Evolutionary conservation across 2,888 invertebrate genomes (phyloP).

Genomic region (Sesia apiformis): DNA sequence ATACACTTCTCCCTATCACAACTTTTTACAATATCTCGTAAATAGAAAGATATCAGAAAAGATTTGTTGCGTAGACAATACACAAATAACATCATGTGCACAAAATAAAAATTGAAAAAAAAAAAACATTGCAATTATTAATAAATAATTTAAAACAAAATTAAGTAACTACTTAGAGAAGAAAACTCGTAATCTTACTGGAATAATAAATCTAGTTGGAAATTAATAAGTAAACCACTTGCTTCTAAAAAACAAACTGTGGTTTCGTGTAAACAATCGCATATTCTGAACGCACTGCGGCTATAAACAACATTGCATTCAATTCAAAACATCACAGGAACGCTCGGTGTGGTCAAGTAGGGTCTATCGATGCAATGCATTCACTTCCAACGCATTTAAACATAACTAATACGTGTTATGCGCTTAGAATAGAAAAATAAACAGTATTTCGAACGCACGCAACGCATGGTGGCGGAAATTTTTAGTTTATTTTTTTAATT

Average conservation of each 20-base stretch:
- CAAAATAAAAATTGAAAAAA: no score
- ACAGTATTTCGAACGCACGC: not conserved
- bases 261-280: not conserved
- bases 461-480: not conserved
- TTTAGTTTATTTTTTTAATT: no score
- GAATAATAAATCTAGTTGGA: not conserved
- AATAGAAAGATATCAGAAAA: no score
- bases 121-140: no score
- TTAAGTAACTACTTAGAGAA: no score
- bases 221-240: not conserved
- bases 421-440: constrained; percentile 4
- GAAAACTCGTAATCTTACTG: no score
- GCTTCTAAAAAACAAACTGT: not conserved
- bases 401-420: constrained; percentile 50
- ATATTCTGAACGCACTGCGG: constrained; percentile 33
- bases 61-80: no score
- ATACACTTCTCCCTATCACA: no score
- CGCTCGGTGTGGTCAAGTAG: constrained; percentile 56
- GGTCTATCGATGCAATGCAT: constrained; percentile 37
- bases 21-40: no score
- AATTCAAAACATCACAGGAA: constrained; percentile 43
- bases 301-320: constrained; percentile 50
- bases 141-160: no score
- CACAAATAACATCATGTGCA: no score
- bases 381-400: constrained; percentile 22